phyloP scores from a whole-genome alignment of 2,113 vertebrate species.

The Holacanthus passer region DNA sequence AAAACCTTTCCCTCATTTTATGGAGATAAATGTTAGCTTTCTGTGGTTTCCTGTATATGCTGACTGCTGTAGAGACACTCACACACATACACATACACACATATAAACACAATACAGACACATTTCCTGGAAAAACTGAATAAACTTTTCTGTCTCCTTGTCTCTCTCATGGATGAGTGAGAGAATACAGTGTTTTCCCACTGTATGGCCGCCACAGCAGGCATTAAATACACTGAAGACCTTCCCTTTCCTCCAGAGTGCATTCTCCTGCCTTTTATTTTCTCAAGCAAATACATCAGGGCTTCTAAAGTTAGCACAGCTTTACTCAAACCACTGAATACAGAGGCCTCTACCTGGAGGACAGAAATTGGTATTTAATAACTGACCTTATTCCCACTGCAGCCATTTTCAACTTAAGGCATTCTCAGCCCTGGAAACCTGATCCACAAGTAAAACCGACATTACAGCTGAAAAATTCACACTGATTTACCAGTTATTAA shows the following conservation, averaged over 20 bases:
- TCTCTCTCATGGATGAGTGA: constrained; percentile 64
- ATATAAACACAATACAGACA: constrained; percentile 41
- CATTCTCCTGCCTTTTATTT: constrained; percentile 35
- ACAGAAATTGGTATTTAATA: constrained; percentile 65
- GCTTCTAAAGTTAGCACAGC: constrained; percentile 45
- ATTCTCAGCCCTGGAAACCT: constrained; percentile 46
- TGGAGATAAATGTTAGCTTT: constrained; percentile 84
- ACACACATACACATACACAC: constrained; percentile 6
- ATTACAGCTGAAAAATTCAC: constrained; percentile 30
- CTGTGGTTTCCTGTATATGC: constrained; percentile 77
- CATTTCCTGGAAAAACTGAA: constrained; percentile 69
- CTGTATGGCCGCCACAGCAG: constrained; percentile 18
- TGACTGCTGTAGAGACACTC: constrained; percentile 61
- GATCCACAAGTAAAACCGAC: constrained; percentile 33
- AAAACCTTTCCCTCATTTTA: constrained; percentile 75
- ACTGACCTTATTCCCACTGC: constrained; percentile 61
- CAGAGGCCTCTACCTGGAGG: constrained; percentile 57
- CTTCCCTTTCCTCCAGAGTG: constrained; percentile 25
- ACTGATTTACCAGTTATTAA: constrained; percentile 36
- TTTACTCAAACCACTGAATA: constrained; percentile 30
- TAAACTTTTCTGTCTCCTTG: constrained; percentile 45
- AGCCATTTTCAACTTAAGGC: constrained; percentile 67
- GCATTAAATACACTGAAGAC: constrained; percentile 5
- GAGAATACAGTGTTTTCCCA: constrained; percentile 53
- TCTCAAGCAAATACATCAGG: constrained; percentile 29